These are phyloP conservation scores for Paraplagusia blochii DNA, from an alignment of 2,113 vertebrate genomes.

Conservation along the genomic window DNA sequence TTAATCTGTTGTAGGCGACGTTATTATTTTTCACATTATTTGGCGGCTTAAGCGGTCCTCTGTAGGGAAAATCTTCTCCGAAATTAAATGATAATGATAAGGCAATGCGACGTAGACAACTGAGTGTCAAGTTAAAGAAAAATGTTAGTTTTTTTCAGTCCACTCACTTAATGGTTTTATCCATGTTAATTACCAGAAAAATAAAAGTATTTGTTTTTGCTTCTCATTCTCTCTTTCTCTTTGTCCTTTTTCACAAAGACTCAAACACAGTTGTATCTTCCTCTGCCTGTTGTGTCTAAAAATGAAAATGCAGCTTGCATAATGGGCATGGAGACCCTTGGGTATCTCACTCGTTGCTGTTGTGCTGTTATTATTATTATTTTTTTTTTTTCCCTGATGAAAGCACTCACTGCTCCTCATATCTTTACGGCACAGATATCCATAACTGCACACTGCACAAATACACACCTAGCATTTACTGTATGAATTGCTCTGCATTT, in stretches of 20 bases:
- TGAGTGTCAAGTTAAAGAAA: slow-evolving; percentile 20
- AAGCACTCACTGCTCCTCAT: slow-evolving; percentile 49
- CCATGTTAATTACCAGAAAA: slow-evolving; percentile 31
- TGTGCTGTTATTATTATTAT: too few species aligned
- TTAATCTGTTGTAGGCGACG: slow-evolving; percentile 23
- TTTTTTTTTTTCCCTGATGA: slow-evolving; percentile 15
- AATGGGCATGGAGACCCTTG: slow-evolving; percentile 45
- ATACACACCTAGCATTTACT: slow-evolving; percentile 54
- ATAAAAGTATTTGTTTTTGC: slow-evolving; percentile 6
- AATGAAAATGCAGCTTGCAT: slow-evolving; percentile 50
- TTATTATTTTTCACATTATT: slow-evolving; percentile 15
- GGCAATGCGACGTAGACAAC: slow-evolving; percentile 23
- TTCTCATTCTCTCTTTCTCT: not conserved
- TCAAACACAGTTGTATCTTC: slow-evolving; percentile 34
- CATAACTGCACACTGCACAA: slow-evolving; percentile 42
- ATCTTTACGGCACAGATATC: slow-evolving; percentile 53
- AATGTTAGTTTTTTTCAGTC: not conserved
- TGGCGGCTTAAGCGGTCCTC: slow-evolving; percentile 26
- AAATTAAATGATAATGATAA: slow-evolving; percentile 24
- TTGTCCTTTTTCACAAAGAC: not conserved
- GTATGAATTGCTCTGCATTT: slow-evolving; percentile 60
- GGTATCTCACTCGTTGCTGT: slow-evolving; percentile 27
- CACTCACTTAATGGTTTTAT: slow-evolving; percentile 29
- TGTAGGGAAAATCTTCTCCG: slow-evolving; percentile 24
- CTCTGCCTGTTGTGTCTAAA: slow-evolving; percentile 40